Conservation (phyloP, 2,797 vertebrate species). For the Psittacula derbiana region DNA sequence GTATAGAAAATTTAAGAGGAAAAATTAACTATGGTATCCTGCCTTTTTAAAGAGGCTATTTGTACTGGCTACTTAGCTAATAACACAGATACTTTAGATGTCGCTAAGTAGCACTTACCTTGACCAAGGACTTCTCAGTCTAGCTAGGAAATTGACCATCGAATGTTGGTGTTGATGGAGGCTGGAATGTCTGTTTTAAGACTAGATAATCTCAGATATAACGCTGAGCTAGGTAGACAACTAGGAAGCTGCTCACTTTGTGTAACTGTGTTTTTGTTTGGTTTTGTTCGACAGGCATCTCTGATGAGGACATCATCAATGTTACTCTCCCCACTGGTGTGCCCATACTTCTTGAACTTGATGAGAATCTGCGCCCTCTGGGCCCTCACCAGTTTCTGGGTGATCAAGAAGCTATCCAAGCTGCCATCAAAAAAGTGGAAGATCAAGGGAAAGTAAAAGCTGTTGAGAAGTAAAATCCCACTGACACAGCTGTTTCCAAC, state of each 20-base stretch:
- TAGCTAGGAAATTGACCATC: background rate
- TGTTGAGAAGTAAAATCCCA: constrained; percentile 51
- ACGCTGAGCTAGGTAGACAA: rapidly evolving
- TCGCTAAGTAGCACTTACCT: background rate
- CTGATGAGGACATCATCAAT: constrained; percentile 86
- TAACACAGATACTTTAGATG: background rate
- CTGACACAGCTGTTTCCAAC: background rate
- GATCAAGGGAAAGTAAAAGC: constrained; percentile 93
- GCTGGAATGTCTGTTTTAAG: background rate
- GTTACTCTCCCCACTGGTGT: constrained; percentile 94
- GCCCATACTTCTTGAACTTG: constrained; percentile 91
- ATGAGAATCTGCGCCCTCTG: constrained; percentile 86
- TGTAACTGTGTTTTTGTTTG: background rate
- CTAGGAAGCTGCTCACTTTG: background rate
- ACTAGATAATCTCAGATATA: background rate
- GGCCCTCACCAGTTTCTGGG: constrained; percentile 90
- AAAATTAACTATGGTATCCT: background rate
- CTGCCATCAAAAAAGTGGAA: constrained; percentile 96
- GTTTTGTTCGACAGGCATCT: constrained; percentile 82
- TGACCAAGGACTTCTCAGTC: background rate
- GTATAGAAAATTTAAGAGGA: background rate
- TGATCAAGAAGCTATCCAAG: constrained; percentile 90
- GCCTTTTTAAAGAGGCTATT: background rate
- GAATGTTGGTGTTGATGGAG: background rate
- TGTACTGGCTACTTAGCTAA: background rate